phyloP scores from a whole-genome alignment of 2,888 invertebrate species.

The Miltochrista miniata region DNA sequence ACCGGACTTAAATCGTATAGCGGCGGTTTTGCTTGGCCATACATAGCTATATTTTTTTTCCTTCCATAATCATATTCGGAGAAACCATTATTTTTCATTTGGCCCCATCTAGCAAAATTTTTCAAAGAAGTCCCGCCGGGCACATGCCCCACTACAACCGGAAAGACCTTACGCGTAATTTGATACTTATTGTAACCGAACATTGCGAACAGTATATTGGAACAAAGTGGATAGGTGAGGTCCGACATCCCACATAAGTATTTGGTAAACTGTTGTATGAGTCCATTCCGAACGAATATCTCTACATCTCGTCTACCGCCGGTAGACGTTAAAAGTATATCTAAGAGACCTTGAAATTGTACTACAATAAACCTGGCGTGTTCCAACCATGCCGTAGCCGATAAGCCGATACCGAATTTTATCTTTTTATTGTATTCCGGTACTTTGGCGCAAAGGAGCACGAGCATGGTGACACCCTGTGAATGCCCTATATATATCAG shows the following conservation, averaged over 20 bases:
- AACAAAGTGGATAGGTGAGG: slow-evolving; percentile 37
- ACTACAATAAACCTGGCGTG: slow-evolving; percentile 35
- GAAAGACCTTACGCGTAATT: slow-evolving; percentile 33
- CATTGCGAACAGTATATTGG: slow-evolving; percentile 32
- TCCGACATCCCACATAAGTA: slow-evolving; percentile 33
- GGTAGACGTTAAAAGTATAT: slow-evolving; percentile 10
- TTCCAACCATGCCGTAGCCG: slow-evolving; percentile 37
- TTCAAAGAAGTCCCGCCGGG: slow-evolving; percentile 46
- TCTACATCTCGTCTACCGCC: slow-evolving; percentile 20
- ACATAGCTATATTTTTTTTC: slow-evolving; percentile 25
- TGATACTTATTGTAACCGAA: slow-evolving; percentile 42
- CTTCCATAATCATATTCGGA: slow-evolving; percentile 37
- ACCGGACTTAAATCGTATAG: slow-evolving; percentile 31
- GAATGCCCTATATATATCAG: slow-evolving; percentile 41
- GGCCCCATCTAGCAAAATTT: slow-evolving; percentile 43
- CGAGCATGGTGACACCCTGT: slow-evolving; percentile 37
- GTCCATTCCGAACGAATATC: slow-evolving; percentile 28
- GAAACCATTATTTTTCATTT: slow-evolving; percentile 40
- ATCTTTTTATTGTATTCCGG: slow-evolving; percentile 48
- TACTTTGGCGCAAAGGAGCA: slow-evolving; percentile 40
- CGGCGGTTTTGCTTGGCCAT: slow-evolving; percentile 34
- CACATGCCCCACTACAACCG: slow-evolving; percentile 37
- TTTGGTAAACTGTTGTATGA: slow-evolving; percentile 22
- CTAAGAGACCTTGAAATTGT: slow-evolving; percentile 23
- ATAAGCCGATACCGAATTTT: slow-evolving; percentile 41